Conservation (phyloP, 2,113 vertebrate genomes). For the Podarcis cretensis region DNA sequence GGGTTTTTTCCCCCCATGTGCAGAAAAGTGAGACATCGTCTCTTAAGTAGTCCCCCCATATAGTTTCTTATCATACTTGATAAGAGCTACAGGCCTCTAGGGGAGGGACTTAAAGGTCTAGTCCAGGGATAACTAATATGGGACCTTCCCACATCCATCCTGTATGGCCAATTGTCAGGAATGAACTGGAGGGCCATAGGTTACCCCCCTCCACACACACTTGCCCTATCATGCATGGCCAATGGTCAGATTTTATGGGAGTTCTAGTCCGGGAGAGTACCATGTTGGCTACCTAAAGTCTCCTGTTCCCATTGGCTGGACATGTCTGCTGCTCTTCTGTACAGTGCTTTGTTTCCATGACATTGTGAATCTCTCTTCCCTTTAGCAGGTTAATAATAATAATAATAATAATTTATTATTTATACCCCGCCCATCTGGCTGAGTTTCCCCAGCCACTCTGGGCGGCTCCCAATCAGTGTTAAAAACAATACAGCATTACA, state of each 20-base stretch:
- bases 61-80: neutral
- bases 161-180: too few relatives aligned
- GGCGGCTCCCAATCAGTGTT: too few relatives aligned
- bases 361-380: neutral
- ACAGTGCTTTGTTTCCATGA: neutral
- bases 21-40: fast-evolving
- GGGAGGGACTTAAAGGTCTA: neutral
- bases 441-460: too few relatives aligned
- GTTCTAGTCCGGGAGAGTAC: neutral
- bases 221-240: neutral
- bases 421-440: too few relatives aligned
- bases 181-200: too few relatives aligned
- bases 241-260: neutral
- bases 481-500: too few relatives aligned
- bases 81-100: neutral
- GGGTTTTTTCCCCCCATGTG: too few relatives aligned
- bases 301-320: neutral
- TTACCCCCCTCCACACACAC: too few relatives aligned
- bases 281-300: neutral
- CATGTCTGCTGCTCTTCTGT: neutral
- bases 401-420: too few relatives aligned
- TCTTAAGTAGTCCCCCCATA: neutral
- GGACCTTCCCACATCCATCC: too few relatives aligned
- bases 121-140: neutral
- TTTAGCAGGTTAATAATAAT: too few relatives aligned